Base-by-base conservation (phyloP, 2,888 invertebrate species). In the Loripinus fragilis region DNA sequence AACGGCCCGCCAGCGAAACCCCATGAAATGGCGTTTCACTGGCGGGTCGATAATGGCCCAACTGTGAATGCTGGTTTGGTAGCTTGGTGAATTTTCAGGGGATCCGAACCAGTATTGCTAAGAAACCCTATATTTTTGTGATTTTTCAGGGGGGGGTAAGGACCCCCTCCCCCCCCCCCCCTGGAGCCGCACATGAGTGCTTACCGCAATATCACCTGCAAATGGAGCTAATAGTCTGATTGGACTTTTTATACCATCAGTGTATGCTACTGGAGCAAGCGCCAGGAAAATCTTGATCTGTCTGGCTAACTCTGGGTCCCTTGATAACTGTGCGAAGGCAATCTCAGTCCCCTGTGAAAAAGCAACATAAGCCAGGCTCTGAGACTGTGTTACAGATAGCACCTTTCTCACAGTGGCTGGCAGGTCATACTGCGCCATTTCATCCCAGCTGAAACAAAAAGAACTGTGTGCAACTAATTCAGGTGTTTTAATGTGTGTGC, bases 391-490 rank as follows among this genome's bases (percentile, higher is more conserved):
- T 0, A 87, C 86, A 2, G 94, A 92, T 52, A 96, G 93, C 17
- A 96, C 94, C 88, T 96, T 96, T 91, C 97, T 96, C 7, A 88
- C 71, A 41, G 95, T 96, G 0, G 98, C 97, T 20, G 98, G 97
- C 70, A 98, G 91, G 94, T 99, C 99, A 90, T 96, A 95, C 38
- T 96, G 93, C 0, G 96, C 97, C 94, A 98, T 97, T 93, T 99
- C 97, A 88, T 98, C 97, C 95, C 97, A 98, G 88, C 97, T 97
- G 72, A 30, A 71, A 23, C 5, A 23, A 8, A 38, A 38, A 38
- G n/a, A n/a, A n/a, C n/a, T n/a, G n/a, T n/a, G n/a, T n/a, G n/a
- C n/a, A n/a, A n/a, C n/a, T n/a, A n/a, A n/a, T n/a, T n/a, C n/a
- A n/a, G n/a, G n/a, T n/a, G n/a, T n/a, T n/a, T n/a, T n/a, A n/a